Evolutionary conservation across 2,888 invertebrate genomes (phyloP).

Genomic region (Archips xylosteana): DNA sequence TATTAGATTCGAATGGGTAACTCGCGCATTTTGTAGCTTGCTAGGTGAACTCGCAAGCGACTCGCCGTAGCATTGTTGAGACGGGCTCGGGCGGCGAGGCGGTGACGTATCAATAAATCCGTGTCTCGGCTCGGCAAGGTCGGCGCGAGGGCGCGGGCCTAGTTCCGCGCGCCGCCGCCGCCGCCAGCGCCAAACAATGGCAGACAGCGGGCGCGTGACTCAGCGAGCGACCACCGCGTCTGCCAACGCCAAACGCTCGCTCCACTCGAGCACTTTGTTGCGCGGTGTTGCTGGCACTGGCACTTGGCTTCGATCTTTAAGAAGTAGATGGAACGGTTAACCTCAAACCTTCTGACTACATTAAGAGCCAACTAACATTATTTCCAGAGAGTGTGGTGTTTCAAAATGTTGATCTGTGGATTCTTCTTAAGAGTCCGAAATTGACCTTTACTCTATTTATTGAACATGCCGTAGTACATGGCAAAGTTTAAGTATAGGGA

Average conservation of each 20-base stretch:
- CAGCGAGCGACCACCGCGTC: slow-evolving; percentile 50
- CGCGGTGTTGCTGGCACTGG: not conserved
- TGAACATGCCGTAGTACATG: too few relatives aligned
- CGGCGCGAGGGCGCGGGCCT: slow-evolving; percentile 78
- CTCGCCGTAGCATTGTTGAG: slow-evolving; percentile 42
- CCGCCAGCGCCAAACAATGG: slow-evolving; percentile 64
- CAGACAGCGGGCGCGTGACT: slow-evolving; percentile 71
- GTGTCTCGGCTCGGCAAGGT: slow-evolving; percentile 82
- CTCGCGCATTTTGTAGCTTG: not conserved
- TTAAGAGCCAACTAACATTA: too few relatives aligned
- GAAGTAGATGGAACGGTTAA: not conserved
- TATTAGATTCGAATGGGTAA: too few relatives aligned
- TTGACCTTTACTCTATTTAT: too few relatives aligned
- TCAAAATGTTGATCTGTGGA: too few relatives aligned
- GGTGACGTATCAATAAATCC: slow-evolving; percentile 82
- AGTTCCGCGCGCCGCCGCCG: slow-evolving; percentile 60
- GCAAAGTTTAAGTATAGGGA: not conserved
- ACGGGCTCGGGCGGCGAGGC: slow-evolving; percentile 47
- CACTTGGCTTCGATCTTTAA: not conserved
- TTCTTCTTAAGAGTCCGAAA: too few relatives aligned
- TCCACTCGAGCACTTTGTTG: not conserved
- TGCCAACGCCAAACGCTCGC: slow-evolving; percentile 6
- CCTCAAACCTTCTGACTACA: too few relatives aligned
- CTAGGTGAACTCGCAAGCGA: slow-evolving; percentile 53
- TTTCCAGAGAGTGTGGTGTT: too few relatives aligned